Conservation (phyloP, 2,113 vertebrate species). For the Mungos mungo region DNA sequence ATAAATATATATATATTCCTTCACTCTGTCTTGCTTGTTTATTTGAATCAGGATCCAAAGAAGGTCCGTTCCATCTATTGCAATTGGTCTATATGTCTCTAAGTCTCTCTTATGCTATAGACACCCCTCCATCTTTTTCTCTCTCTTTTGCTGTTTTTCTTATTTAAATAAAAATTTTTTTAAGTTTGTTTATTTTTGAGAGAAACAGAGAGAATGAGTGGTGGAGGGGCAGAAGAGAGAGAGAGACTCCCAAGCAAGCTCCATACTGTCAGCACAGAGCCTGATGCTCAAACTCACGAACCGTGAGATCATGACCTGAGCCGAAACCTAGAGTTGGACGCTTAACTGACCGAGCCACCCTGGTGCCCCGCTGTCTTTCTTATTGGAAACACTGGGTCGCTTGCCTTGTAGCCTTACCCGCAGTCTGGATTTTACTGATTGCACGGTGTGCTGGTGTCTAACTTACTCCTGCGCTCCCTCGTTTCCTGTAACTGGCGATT, state of each 20-base stretch:
- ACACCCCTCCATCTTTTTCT: not conserved
- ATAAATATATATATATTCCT: not conserved
- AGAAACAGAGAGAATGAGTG: too few species aligned
- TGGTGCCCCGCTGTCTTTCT: not conserved
- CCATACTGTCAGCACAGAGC: too few species aligned
- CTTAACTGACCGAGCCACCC: too few species aligned
- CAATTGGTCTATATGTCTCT: accelerated
- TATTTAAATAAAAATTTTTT: not conserved
- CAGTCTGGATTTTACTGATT: not conserved
- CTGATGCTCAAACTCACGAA: too few species aligned
- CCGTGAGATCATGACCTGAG: too few species aligned
- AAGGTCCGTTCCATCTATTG: not conserved
- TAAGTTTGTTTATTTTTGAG: too few species aligned
- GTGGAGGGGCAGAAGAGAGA: too few species aligned
- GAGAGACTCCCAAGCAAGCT: too few species aligned
- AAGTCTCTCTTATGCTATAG: not conserved
- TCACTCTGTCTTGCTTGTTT: not conserved
- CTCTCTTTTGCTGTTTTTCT: not conserved
- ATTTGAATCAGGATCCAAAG: not conserved
- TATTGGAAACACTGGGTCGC: not conserved
- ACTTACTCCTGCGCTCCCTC: accelerated
- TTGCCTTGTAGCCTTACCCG: not conserved
- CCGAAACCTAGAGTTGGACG: too few species aligned
- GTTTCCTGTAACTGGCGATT: not conserved
- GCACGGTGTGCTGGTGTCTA: accelerated